Percentiles rank a stretch among this genome's conserved stretches.
These are phyloP conservation scores for Galerucella pusilla DNA, from an alignment of 2,888 invertebrate genomes.

Conservation along the genomic window DNA sequence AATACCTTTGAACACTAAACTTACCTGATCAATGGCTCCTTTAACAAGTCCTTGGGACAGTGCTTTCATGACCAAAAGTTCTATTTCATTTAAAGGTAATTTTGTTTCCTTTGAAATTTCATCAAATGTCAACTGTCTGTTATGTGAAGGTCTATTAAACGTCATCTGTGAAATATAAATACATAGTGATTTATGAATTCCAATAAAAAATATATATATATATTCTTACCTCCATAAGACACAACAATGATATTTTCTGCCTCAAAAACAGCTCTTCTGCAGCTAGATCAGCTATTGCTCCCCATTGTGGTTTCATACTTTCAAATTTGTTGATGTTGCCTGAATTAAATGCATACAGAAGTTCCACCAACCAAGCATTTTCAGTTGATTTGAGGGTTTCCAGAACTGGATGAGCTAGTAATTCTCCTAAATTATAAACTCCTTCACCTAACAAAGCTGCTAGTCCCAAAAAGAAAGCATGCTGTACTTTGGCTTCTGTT, in stretches of 20 bases:
- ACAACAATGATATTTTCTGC: constrained; percentile 94
- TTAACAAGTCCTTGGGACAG: constrained; percentile 92
- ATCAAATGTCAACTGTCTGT: constrained; percentile 85
- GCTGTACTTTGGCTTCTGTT: constrained; percentile 74
- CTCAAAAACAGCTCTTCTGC: constrained; percentile 84
- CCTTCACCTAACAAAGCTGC: constrained; percentile 95
- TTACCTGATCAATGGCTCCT: constrained; percentile 95
- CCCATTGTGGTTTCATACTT: constrained; percentile 79
- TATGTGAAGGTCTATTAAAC: constrained; percentile 90
- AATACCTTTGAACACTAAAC: not conserved
- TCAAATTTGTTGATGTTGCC: constrained; percentile 85
- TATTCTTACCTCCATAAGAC: constrained; percentile 87
- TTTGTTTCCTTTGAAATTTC: constrained; percentile 91
- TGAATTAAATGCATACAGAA: constrained; percentile 87
- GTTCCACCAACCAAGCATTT: constrained; percentile 88
- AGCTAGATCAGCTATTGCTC: constrained; percentile 83
- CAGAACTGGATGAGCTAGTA: constrained; percentile 94
- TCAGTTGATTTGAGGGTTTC: constrained; percentile 83
- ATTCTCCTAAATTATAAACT: constrained; percentile 96
- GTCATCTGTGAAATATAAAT: constrained; percentile 79
- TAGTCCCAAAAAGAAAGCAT: constrained; percentile 91
- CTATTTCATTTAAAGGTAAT: constrained; percentile 87
- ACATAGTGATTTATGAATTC: not conserved
- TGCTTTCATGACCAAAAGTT: constrained; percentile 97
- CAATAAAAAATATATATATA: not conserved